Evolutionary conservation across 2,797 vertebrate species (phyloP).

Genomic region (Syngnathus acus): DNA sequence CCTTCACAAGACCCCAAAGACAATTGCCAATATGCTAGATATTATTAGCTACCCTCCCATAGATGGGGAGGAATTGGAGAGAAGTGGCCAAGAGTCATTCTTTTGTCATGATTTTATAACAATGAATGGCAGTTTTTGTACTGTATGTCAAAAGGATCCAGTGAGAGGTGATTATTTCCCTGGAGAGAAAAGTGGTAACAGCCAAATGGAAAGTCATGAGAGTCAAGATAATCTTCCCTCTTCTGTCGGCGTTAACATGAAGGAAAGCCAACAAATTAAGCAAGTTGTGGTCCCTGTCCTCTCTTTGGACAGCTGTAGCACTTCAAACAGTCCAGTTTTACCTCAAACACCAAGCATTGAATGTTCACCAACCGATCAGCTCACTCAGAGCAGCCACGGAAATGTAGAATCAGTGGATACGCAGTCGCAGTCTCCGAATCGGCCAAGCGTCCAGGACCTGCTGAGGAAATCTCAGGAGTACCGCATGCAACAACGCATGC

Average conservation of each 20-base stretch:
- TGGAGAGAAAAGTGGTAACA: slow-evolving; percentile 10
- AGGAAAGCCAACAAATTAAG: slow-evolving; percentile 14
- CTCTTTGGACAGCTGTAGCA: slow-evolving; percentile 13
- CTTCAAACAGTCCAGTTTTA: slow-evolving; percentile 18
- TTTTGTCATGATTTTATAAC: slow-evolving; percentile 17
- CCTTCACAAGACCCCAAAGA: slow-evolving; percentile 43
- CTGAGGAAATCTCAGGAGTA: slow-evolving; percentile 89
- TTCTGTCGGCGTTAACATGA: neutral
- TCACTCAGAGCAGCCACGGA: slow-evolving; percentile 5
- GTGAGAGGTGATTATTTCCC: slow-evolving; percentile 8
- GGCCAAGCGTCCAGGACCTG: slow-evolving; percentile 83
- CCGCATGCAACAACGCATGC: slow-evolving; percentile 64
- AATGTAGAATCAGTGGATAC: slow-evolving; percentile 17
- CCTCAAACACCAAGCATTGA: slow-evolving; percentile 6
- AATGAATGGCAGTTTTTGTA: slow-evolving; percentile 12
- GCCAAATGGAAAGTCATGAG: slow-evolving; percentile 10
- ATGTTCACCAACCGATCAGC: slow-evolving; percentile 13
- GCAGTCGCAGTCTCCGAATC: slow-evolving; percentile 40
- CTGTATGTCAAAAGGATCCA: slow-evolving; percentile 21
- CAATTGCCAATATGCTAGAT: slow-evolving; percentile 44
- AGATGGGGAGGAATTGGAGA: slow-evolving; percentile 60
- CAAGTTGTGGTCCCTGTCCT: slow-evolving; percentile 10
- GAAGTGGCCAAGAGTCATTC: slow-evolving; percentile 27
- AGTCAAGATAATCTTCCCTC: slow-evolving; percentile 6
- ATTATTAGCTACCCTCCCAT: slow-evolving; percentile 66